Conservation (phyloP, 1,140 invertebrate genomes). For the Penaeus vannamei region DNA sequence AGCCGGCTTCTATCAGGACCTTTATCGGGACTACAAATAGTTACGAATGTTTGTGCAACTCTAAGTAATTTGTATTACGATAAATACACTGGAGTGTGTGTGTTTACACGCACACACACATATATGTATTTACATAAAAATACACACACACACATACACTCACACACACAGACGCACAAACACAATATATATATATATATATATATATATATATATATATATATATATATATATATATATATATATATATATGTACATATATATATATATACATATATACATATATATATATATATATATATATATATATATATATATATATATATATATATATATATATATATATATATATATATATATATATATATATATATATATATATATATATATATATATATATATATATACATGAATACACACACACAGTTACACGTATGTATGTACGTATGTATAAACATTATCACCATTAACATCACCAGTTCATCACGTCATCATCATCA, state of each 20-base stretch:
- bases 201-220: constrained; percentile 14
- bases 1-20: no score
- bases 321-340: constrained; percentile 16
- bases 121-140: no score
- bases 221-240: constrained; percentile 33
- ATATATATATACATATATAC: background rate
- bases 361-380: background rate
- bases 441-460: background rate
- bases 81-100: no score
- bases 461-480: background rate
- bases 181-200: background rate
- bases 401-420: background rate
- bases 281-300: constrained; percentile 25
- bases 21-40: no score
- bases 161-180: no score
- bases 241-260: background rate
- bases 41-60: no score
- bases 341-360: background rate
- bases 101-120: no score
- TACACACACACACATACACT: no score
- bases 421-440: background rate
- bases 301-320: constrained; percentile 17
- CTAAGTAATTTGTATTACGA: no score
- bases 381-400: constrained; percentile 8
- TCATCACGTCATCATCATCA: background rate